Evolutionary conservation across 2,113 vertebrate genomes (phyloP).

Genomic region (Lasiurus cinereus): DNA sequence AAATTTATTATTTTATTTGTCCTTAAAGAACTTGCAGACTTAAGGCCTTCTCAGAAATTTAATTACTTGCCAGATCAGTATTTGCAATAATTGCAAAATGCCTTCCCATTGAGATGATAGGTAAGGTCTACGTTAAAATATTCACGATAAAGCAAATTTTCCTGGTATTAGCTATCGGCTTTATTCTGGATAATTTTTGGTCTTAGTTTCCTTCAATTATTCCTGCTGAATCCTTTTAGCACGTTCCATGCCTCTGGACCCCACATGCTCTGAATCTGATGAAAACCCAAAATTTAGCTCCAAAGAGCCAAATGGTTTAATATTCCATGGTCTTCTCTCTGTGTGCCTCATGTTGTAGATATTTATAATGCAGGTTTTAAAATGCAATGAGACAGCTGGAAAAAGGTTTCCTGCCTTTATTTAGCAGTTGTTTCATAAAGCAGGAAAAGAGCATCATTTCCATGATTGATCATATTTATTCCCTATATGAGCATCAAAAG

Average conservation of each 20-base stretch:
- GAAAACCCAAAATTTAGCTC: constrained; percentile 43
- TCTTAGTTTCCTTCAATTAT: constrained; percentile 58
- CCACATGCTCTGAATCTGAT: constrained; percentile 18
- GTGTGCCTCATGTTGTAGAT: constrained; percentile 51
- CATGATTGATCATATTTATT: constrained; percentile 67
- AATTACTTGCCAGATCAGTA: constrained; percentile 34
- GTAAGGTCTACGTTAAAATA: constrained; percentile 46
- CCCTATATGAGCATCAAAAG: constrained; percentile 62
- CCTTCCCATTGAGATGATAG: constrained; percentile 39
- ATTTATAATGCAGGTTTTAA: constrained; percentile 56
- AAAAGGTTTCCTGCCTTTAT: constrained; percentile 67
- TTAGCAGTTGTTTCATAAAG: constrained; percentile 66
- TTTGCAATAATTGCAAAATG: constrained; percentile 30
- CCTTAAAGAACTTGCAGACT: constrained; percentile 17
- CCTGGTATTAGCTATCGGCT: constrained; percentile 49
- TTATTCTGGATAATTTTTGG: constrained; percentile 44
- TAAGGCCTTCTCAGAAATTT: constrained; percentile 37
- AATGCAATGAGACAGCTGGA: constrained; percentile 58
- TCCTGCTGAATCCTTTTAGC: constrained; percentile 49
- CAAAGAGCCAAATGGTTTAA: constrained; percentile 7
- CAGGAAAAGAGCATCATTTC: constrained; percentile 63
- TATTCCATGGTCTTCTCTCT: constrained; percentile 40
- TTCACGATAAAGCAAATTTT: constrained; percentile 41
- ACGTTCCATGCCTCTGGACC: background rate
- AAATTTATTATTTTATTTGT: background rate